phyloP scores from a whole-genome alignment of 2,888 invertebrate genomes.

The Heliothis peltigera region DNA sequence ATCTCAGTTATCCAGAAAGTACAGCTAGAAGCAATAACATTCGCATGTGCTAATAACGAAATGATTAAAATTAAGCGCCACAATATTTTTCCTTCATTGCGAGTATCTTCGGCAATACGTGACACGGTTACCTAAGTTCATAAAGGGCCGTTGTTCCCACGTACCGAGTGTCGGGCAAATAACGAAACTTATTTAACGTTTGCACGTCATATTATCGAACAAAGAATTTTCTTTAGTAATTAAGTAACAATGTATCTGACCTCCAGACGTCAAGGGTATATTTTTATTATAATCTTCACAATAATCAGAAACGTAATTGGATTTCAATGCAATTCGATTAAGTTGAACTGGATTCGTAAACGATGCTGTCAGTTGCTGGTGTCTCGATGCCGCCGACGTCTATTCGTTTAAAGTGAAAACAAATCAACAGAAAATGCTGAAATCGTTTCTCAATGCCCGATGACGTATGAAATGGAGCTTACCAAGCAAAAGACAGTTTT shows the following conservation, averaged over 20 bases:
- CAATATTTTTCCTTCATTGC: slow-evolving; percentile 64
- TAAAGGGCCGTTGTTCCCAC: slow-evolving; percentile 69
- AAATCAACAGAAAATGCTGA: slow-evolving; percentile 45
- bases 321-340: slow-evolving; percentile 30
- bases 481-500: slow-evolving; percentile 59
- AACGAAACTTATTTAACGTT: slow-evolving; percentile 63
- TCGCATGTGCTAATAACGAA: slow-evolving; percentile 31
- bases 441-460: slow-evolving; percentile 44
- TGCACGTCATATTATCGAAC: slow-evolving; percentile 43
- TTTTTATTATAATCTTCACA: slow-evolving; percentile 25
- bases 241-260: slow-evolving; percentile 34
- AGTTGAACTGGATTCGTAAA: slow-evolving; percentile 30
- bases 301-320: slow-evolving; percentile 30
- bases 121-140: slow-evolving; percentile 73
- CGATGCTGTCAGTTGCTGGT: slow-evolving; percentile 24
- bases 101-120: slow-evolving; percentile 71
- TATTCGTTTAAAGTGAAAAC: slow-evolving; percentile 38
- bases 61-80: slow-evolving; percentile 54
- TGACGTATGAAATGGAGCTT: slow-evolving; percentile 59
- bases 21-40: slow-evolving; percentile 6
- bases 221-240: slow-evolving; percentile 48
- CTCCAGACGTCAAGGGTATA: slow-evolving; percentile 5
- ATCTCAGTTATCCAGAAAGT: not conserved
- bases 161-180: slow-evolving; percentile 63
- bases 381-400: slow-evolving; percentile 24